These are phyloP conservation scores for Sterna hirundo DNA, from an alignment of 2,113 vertebrate genomes.

Conservation along the genomic window DNA sequence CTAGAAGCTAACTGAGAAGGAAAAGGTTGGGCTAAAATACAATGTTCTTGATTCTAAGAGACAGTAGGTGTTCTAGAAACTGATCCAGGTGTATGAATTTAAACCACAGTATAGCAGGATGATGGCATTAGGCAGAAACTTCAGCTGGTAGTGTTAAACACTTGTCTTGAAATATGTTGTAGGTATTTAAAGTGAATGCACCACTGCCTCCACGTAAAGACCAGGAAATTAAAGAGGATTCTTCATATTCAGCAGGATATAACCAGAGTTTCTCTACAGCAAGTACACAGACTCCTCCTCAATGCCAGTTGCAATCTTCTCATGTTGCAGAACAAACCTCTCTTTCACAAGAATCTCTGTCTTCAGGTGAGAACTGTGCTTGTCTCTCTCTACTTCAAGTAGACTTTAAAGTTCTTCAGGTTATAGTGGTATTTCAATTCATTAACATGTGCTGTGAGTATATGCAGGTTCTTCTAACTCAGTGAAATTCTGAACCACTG, in stretches of 20 bases:
- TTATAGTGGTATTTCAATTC: not conserved
- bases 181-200: conserved; percentile 88
- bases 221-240: conserved; percentile 77
- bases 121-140: not conserved
- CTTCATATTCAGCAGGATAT: conserved; percentile 74
- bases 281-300: conserved; percentile 92
- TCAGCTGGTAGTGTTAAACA: not conserved
- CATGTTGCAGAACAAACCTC: conserved; percentile 77
- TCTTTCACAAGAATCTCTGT: conserved; percentile 70
- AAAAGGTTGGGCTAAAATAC: not conserved
- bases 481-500: not conserved
- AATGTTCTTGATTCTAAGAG: not conserved
- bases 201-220: conserved; percentile 81
- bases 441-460: not conserved
- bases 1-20: not conserved
- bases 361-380: conserved; percentile 66
- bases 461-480: not conserved
- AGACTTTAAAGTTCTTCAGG: not conserved
- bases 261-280: conserved; percentile 81
- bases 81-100: not conserved
- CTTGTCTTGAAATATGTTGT: not conserved
- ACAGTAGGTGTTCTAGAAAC: not conserved
- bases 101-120: not conserved
- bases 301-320: conserved; percentile 76
- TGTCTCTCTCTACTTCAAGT: not conserved